A percentile compares a stretch with the other conserved stretches of the same genome.
Conservation (phyloP, 2,797 vertebrate genomes). For the Masticophis lateralis region DNA sequence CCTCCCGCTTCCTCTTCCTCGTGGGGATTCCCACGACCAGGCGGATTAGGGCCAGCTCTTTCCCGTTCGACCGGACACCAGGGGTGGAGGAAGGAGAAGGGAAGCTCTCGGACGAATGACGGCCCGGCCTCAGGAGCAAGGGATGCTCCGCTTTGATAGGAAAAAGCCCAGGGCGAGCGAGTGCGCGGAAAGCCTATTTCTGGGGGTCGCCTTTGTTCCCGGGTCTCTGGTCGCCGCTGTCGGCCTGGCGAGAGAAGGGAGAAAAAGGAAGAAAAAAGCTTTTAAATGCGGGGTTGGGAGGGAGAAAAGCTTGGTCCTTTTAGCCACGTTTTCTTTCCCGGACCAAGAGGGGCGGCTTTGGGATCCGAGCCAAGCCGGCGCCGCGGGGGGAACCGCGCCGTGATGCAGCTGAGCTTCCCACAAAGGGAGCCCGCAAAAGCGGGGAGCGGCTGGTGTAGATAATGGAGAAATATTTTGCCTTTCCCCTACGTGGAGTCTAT, state of each 20-base stretch:
- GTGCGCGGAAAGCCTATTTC: not conserved
- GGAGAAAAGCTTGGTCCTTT: not conserved
- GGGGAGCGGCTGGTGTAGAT: not conserved
- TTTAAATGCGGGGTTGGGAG: fast-evolving
- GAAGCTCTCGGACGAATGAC: not conserved
- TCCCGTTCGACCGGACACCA: not conserved
- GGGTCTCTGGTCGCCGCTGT: not conserved
- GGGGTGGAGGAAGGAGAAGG: not conserved
- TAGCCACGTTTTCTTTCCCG: not conserved
- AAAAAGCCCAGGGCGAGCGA: not conserved
- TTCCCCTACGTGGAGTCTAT: not conserved
- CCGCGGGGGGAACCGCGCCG: not conserved
- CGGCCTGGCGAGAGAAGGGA: not conserved
- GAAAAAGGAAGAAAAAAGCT: not conserved
- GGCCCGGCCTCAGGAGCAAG: not conserved
- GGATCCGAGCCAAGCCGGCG: not conserved
- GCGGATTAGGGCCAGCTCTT: not conserved
- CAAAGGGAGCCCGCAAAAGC: not conserved
- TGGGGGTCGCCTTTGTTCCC: not conserved
- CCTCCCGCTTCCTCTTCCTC: not conserved
- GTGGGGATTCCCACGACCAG: not conserved
- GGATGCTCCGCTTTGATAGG: not conserved
- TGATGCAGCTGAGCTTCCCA: not conserved
- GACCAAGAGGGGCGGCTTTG: not conserved
- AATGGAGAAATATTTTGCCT: not conserved